Evolutionary conservation across 2,797 vertebrate genomes (phyloP), one percentile per base, ranked within the genome.

Genomic region (Alca torda): DNA sequence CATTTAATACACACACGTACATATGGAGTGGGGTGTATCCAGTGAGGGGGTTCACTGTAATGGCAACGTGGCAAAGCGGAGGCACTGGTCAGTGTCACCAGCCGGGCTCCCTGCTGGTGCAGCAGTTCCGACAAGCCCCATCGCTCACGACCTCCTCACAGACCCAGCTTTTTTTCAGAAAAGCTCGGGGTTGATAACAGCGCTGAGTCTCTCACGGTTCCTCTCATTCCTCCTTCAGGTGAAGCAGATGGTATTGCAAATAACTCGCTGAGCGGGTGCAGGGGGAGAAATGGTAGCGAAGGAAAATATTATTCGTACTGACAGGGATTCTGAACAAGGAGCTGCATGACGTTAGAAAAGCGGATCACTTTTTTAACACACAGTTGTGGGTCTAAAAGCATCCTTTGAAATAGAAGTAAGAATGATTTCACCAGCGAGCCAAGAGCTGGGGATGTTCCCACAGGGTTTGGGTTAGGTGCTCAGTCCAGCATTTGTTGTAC

Each of bases 221-320:
- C 28, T 89, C 72, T 89, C 72, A 30, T 81, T 87, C 39, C 63
- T 94, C 69, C 81, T 91, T 92, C 86, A 94, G 84, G 94, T 96
- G 84, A 96, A 95, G 84, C 75, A 95, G 93, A 95, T 78, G 81
- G 83, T 78, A 77, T 70, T 85, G 50, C 78, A 75, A 94, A 75
- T 72, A 95, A 83, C 48, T 92, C 12, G 14, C 75, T 4, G 7
- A 90, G 64, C 1, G 1, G 57, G 77, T 87, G 51, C 4, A 4
- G 30, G 51, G 53, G 48, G 53, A 89, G 87, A 88, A 74, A 64
- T 53, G 46, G 26, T 72, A 87, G 64, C 13, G 28, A 92, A 84
- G 39, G 61, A 78, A 95, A 95, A 77, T 67, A 78, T 39, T 95
- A 91, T 78, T 85, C 0, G 1, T 72, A 69, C 72, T 91, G 78